phyloP scores from a whole-genome alignment of 2,797 vertebrate genomes.

The Eulemur albifrons region DNA sequence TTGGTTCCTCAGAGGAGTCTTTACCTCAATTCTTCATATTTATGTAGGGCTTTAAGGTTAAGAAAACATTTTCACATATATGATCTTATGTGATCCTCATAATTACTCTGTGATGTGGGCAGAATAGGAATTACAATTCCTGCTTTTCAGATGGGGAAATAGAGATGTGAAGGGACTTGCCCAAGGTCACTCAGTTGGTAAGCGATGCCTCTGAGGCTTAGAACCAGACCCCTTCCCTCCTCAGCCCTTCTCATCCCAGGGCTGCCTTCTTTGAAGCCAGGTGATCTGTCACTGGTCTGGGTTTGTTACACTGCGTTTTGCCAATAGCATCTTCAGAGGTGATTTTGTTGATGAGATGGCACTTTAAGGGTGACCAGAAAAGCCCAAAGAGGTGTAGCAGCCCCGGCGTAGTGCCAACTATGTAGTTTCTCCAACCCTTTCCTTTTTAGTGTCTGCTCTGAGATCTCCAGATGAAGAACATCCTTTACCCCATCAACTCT shows the following conservation, averaged over 20 bases:
- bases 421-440: not conserved
- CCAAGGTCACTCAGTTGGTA: not conserved
- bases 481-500: not conserved
- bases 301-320: not conserved
- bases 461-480: not conserved
- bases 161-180: not conserved
- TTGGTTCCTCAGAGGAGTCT: constrained; percentile 15
- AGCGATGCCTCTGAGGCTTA: not conserved
- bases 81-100: constrained; percentile 20
- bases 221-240: too few relatives aligned
- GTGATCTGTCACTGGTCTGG: not conserved
- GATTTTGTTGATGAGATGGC: not conserved
- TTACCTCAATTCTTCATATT: constrained; percentile 21
- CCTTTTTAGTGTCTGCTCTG: not conserved
- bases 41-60: constrained; percentile 41
- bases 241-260: accelerated
- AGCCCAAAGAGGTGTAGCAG: not conserved
- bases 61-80: constrained; percentile 24
- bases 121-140: not conserved
- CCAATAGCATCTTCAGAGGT: not conserved
- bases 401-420: not conserved
- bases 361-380: not conserved
- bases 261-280: not conserved
- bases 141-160: not conserved
- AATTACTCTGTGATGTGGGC: constrained; percentile 29